These are phyloP conservation scores for Cervus canadensis DNA, from an alignment of 2,113 vertebrate species.

Conservation along the genomic window DNA sequence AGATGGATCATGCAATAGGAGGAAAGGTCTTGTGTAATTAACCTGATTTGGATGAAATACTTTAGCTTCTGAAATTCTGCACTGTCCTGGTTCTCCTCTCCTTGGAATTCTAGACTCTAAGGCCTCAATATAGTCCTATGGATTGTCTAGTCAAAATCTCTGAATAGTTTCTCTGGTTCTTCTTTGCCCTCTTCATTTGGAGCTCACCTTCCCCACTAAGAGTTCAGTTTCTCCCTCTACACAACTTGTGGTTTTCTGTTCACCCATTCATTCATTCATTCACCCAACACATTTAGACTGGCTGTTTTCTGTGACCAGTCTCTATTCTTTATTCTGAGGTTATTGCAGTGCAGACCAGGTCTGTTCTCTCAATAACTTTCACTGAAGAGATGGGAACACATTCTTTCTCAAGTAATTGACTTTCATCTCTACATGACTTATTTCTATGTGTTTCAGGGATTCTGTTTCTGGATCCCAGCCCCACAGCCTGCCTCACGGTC, in stretches of 20 bases:
- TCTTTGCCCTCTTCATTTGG: not conserved
- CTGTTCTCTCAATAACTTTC: not conserved
- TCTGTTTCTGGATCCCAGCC: not conserved
- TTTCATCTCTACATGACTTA: not conserved
- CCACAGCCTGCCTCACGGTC: not conserved
- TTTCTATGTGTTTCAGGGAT: not conserved
- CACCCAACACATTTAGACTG: not conserved
- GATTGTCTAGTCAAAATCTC: not conserved
- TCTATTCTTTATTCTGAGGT: not conserved
- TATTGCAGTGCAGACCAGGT: not conserved
- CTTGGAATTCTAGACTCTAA: not conserved
- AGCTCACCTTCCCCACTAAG: not conserved
- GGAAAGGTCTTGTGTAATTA: not conserved
- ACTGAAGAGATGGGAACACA: not conserved
- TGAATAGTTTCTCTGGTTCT: not conserved
- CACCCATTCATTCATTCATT: not conserved
- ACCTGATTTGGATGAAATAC: not conserved
- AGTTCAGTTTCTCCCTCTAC: not conserved
- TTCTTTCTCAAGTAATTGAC: not conserved
- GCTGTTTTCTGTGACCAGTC: not conserved
- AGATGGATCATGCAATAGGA: not conserved
- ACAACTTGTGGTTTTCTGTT: not conserved
- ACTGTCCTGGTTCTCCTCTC: not conserved
- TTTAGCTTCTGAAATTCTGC: not conserved
- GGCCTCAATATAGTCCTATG: not conserved